Evolutionary conservation across 2,888 invertebrate genomes (phyloP).

Genomic region (Scaptomyza reducta): DNA sequence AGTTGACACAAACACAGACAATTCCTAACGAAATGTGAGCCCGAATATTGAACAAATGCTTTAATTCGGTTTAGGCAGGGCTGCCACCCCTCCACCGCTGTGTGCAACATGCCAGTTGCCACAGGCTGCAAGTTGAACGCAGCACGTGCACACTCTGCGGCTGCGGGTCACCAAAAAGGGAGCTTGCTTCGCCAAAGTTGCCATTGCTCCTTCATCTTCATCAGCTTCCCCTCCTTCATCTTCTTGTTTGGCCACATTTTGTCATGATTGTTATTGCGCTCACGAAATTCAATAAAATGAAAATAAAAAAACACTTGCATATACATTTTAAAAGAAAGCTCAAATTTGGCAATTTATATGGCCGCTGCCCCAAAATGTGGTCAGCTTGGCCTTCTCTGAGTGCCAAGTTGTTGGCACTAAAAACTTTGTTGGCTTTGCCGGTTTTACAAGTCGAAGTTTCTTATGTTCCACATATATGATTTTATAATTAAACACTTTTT

Average conservation of each 20-base stretch:
- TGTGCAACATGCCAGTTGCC: conserved; percentile 22
- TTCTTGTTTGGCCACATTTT: conserved; percentile 22
- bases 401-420: conserved; percentile 17
- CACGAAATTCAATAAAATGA: conserved; percentile 54
- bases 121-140: conserved; percentile 3
- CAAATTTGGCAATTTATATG: conserved; percentile 18
- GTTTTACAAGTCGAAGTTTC: conserved; percentile 11
- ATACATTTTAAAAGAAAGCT: not conserved
- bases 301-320: conserved; percentile 1
- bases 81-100: too few relatives aligned
- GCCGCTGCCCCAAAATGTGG: conserved; percentile 19
- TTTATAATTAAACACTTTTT: conserved; percentile 37
- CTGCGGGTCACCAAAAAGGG: not conserved
- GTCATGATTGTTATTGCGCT: conserved; percentile 50
- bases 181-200: conserved; percentile 11
- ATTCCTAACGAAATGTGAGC: conserved; percentile 39
- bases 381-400: conserved; percentile 33
- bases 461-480: conserved; percentile 19
- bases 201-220: conserved; percentile 18
- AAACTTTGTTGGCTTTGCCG: conserved; percentile 16
- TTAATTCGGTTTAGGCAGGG: not conserved
- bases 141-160: conserved; percentile 27
- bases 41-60: conserved; percentile 31
- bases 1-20: conserved; percentile 26
- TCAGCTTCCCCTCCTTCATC: not conserved